These are phyloP conservation scores for Cacoxenus indagator DNA, from an alignment of 2,888 invertebrate genomes.

Conservation along the genomic window DNA sequence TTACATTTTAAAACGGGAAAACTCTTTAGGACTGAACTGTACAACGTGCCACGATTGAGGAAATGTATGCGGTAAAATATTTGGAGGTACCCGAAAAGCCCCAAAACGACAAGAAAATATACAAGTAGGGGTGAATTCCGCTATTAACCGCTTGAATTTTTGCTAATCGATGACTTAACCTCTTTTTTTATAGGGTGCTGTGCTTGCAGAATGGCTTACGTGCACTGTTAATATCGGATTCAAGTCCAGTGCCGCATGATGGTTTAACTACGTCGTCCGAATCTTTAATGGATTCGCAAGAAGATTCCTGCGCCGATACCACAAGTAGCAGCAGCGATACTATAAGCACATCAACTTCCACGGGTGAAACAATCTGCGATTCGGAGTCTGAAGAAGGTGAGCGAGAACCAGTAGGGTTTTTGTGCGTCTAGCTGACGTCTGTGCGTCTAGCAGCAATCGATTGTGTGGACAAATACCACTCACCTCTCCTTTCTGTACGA, in stretches of 20 bases:
- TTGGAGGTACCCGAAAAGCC: constrained; percentile 79
- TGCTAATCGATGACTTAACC: no score
- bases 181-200: constrained; percentile 75
- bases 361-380: constrained; percentile 33
- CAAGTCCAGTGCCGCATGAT: constrained; percentile 66
- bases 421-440: no score
- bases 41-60: no score
- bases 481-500: no score
- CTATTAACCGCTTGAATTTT: no score
- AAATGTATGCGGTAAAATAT: no score
- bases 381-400: constrained; percentile 46
- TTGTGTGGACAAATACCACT: no score
- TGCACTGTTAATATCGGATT: constrained; percentile 81
- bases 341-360: constrained; percentile 40
- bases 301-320: constrained; percentile 49
- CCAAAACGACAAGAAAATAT: constrained; percentile 82
- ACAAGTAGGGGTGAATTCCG: no score
- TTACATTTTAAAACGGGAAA: no score
- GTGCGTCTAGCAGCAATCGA: no score
- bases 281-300: constrained; percentile 52
- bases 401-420: no score
- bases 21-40: no score
- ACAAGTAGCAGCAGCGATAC: constrained; percentile 37
- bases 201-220: constrained; percentile 79
- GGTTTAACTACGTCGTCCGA: constrained; percentile 59